phyloP scores from a whole-genome alignment of 2,797 vertebrate species.

The Numenius phaeopus region DNA sequence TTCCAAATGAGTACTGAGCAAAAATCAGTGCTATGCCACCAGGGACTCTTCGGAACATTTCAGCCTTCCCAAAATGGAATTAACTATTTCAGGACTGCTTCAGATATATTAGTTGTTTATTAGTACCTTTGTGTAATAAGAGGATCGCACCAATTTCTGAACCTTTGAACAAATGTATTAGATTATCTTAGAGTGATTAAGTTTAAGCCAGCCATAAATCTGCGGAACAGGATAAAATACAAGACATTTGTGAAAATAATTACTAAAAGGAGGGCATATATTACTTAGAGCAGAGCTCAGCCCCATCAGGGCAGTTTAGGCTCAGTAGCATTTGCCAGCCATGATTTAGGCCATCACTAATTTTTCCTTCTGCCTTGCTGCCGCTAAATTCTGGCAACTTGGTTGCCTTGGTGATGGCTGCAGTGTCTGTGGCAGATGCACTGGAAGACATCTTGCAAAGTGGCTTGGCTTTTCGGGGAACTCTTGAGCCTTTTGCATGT shows the following conservation, averaged over 20 bases:
- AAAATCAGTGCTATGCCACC: neutral
- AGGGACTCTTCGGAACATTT: neutral
- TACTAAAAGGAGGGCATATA: neutral
- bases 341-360: neutral
- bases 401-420: conserved; percentile 55
- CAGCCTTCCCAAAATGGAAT: neutral
- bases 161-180: neutral
- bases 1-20: neutral
- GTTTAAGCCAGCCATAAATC: neutral
- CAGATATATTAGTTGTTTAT: neutral
- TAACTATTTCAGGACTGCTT: neutral
- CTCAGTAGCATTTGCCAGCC: neutral
- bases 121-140: neutral
- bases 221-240: neutral
- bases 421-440: neutral
- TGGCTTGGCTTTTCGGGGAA: neutral
- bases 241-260: neutral
- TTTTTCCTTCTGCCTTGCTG: conserved; percentile 1
- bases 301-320: neutral
- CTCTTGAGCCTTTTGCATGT: neutral
- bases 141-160: neutral
- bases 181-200: neutral
- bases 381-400: neutral
- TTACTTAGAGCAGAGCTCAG: neutral
- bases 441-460: neutral